phyloP scores from a whole-genome alignment of 1,140 invertebrate species.

The Drosophila arawakana region DNA sequence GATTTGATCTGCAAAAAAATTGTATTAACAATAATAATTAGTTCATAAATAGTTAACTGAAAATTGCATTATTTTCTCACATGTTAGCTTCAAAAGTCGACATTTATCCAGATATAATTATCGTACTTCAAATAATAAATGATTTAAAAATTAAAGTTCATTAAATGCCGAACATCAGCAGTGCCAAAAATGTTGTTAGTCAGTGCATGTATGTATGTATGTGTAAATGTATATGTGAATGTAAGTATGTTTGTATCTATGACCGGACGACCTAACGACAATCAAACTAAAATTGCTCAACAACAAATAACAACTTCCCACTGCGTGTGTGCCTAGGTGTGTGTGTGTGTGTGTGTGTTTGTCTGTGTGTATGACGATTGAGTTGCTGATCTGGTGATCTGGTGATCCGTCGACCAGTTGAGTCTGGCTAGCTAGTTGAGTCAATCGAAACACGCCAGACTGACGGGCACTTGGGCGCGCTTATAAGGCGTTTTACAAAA shows the following conservation, averaged over 20 bases:
- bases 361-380: slow-evolving; percentile 16
- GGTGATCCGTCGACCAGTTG: slow-evolving; percentile 2
- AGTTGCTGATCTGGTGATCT: slow-evolving; percentile 17
- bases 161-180: no score
- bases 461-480: slow-evolving; percentile 75
- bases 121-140: no score
- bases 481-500: slow-evolving; percentile 61
- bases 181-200: no score
- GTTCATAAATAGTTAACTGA: no score
- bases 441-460: slow-evolving; percentile 77
- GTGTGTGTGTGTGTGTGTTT: slow-evolving; percentile 3
- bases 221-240: no score
- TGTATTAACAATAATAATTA: no score
- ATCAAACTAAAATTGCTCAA: slow-evolving; percentile 51
- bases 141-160: no score
- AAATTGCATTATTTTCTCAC: no score
- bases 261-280: slow-evolving; percentile 36
- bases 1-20: no score
- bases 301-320: slow-evolving; percentile 28
- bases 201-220: no score
- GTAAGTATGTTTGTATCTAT: not conserved
- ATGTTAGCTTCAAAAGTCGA: no score
- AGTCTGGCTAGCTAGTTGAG: slow-evolving; percentile 46
- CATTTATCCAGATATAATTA: no score
- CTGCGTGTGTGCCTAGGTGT: not conserved